A percentile compares a stretch with the other conserved stretches of the same genome.
phyloP scores from a whole-genome alignment of 2,113 vertebrate genomes.

The Odontophorus gujanensis region DNA sequence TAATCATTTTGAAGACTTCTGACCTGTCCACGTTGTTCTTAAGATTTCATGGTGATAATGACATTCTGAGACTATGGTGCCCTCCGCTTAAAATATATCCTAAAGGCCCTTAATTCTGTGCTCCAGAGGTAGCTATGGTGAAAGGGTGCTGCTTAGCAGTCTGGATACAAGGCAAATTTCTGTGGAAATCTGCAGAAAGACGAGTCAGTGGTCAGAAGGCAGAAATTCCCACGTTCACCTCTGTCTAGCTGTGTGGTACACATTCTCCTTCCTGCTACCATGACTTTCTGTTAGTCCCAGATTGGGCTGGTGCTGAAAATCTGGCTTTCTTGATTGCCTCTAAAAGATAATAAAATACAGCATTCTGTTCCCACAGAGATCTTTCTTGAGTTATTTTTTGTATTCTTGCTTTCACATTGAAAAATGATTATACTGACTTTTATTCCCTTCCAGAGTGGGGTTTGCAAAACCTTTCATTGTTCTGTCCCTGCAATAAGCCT shows the following conservation, averaged over 20 bases:
- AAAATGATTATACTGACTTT: neutral
- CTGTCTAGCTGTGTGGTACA: neutral
- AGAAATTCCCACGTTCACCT: neutral
- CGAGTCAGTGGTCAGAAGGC: neutral
- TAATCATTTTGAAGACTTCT: neutral
- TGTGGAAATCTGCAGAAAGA: neutral
- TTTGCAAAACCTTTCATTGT: constrained; percentile 10
- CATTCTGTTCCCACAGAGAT: neutral
- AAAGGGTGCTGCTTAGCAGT: neutral
- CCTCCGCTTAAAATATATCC: neutral
- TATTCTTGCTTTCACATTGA: neutral
- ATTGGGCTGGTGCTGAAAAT: neutral
- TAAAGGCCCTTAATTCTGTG: neutral
- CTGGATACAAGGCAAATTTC: neutral
- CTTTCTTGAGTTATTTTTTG: neutral
- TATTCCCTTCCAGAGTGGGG: neutral
- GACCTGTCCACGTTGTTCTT: neutral
- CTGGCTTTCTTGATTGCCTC: neutral
- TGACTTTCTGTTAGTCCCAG: neutral
- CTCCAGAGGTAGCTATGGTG: neutral
- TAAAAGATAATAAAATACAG: neutral
- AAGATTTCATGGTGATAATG: neutral
- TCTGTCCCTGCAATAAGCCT: constrained; percentile 11
- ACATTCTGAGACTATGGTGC: neutral
- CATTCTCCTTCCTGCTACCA: neutral